Evolutionary conservation across 2,888 invertebrate genomes (phyloP), one percentile per base, ranked within the genome.

Genomic region (Minunthozetes semirufus): DNA sequence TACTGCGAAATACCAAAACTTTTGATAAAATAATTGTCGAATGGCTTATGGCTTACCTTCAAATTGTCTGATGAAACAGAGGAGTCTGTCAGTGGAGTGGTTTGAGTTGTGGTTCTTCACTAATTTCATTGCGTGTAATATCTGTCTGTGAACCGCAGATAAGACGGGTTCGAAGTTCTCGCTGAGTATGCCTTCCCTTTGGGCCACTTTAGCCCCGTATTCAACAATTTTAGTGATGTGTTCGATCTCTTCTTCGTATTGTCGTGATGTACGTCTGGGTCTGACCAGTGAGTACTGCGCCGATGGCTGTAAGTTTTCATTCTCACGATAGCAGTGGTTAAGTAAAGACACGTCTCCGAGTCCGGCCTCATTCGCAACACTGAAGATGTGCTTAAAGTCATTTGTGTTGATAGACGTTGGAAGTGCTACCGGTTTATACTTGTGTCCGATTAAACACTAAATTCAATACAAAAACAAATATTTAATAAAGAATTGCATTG

Each of bases 371-470:
- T 80, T 80, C 15, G 81, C 80, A 25, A 81, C 80, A 27, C 79
- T 78, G 63, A 80, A 79, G 72, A 83, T 81, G 38, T 80, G 79
- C 33, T 83, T 81, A 76, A 82, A 84, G 70, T 85, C 84, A 1
- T 82, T 81, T 1, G 81, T 80, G 17, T 81, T 81, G 11, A 85
- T 80, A 33, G 78, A 79, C 3, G 81, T 77, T 15, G 85, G 85
- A 5, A 85, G 79, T 15, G 82, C 77, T 27, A 80, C 79, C 2
- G 81, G 80, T 1, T 84, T 85, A 76, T 84, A 85, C 72, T 82
- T 82, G 77, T 85, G 83, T 6, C 85, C 84, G 17, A 84, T 79
- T 29, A 85, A 79, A 46, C 81, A 80, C 85, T 84, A 79, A 72
- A 79, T 74, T 22, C 72, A 66, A 72, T n/a, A n/a, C 33, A 33